Conservation (phyloP, 1,140 invertebrate genomes). For the Drosophila pruinosa region DNA sequence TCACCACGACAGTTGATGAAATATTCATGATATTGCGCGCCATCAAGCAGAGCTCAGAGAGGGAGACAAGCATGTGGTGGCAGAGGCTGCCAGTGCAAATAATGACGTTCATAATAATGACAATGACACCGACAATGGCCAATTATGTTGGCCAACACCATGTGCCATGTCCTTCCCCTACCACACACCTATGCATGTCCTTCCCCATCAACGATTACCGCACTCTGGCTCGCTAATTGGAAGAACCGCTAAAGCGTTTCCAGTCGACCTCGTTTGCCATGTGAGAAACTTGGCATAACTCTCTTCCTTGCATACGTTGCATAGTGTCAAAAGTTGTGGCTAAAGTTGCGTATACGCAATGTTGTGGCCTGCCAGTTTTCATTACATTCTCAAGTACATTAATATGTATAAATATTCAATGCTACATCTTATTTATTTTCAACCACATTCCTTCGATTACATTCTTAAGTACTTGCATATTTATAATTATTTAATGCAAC, state of each 20-base stretch:
- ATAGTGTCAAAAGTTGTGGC: background rate
- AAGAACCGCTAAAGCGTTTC: constrained; percentile 29
- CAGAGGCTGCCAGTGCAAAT: constrained; percentile 41
- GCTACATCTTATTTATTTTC: no score
- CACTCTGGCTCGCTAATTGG: constrained; percentile 25
- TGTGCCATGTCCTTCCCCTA: background rate
- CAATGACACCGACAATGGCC: constrained; percentile 65
- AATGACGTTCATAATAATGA: constrained; percentile 65
- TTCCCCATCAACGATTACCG: no score
- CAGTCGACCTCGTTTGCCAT: background rate
- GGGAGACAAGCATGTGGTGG: background rate
- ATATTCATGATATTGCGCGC: constrained; percentile 58
- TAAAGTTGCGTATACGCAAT: background rate
- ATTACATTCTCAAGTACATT: no score
- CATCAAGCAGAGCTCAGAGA: constrained; percentile 2
- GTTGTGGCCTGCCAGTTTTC: no score
- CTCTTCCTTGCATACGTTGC: background rate
- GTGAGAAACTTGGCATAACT: background rate
- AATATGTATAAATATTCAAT: no score
- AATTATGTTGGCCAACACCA: constrained; percentile 59
- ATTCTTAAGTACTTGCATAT: no score
- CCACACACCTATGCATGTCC: background rate
- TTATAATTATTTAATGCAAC: no score
- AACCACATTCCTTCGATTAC: no score
- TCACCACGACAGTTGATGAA: constrained; percentile 57